Evolutionary conservation across 2,113 vertebrate genomes (phyloP).

Genomic region (Jaculus jaculus): DNA sequence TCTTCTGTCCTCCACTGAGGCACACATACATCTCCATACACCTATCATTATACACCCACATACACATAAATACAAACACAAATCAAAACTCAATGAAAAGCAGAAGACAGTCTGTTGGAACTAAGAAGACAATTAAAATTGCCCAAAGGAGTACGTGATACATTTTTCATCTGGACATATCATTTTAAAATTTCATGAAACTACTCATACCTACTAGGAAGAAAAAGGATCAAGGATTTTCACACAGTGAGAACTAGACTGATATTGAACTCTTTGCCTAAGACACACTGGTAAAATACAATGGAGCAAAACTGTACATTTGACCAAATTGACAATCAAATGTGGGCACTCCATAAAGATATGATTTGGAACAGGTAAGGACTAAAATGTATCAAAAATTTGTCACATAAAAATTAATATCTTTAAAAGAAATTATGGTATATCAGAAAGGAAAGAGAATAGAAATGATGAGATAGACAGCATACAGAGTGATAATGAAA

Average conservation of each 20-base stretch:
- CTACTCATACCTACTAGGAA: background rate
- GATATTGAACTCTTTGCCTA: background rate
- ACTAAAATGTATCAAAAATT: background rate
- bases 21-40: too few species aligned
- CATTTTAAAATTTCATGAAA: conserved; percentile 10
- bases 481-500: background rate
- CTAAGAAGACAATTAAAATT: conserved; percentile 22
- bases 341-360: background rate
- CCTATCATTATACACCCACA: too few species aligned
- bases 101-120: background rate
- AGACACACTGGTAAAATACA: background rate
- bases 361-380: background rate
- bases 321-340: background rate
- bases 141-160: background rate
- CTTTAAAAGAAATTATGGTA: background rate
- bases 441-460: background rate
- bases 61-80: too few species aligned
- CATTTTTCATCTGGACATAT: background rate
- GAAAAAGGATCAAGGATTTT: background rate
- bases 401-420: background rate
- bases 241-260: background rate
- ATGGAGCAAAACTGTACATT: background rate
- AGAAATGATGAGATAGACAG: background rate
- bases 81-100: background rate
- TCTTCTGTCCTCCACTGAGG: too few species aligned